Evolutionary conservation across 1,140 invertebrate genomes (phyloP).

Genomic region (Spodoptera frugiperda): DNA sequence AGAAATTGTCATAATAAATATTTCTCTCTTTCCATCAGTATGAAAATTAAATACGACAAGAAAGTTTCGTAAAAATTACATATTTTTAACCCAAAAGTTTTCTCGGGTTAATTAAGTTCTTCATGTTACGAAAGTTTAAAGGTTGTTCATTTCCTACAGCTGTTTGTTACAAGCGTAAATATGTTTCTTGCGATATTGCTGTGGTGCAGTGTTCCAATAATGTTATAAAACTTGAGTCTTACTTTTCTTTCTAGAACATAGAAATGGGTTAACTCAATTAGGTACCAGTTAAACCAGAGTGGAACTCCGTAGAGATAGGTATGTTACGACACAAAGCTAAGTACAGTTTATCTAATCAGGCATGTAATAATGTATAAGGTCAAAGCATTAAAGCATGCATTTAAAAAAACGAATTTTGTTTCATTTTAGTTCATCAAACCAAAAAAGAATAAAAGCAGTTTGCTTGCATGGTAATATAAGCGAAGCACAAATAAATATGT

Average conservation of each 20-base stretch:
- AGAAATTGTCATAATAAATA: constrained; percentile 38
- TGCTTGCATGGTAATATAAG: too few species aligned
- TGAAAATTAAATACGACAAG: constrained; percentile 31
- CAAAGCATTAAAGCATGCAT: too few species aligned
- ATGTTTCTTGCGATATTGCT: constrained; percentile 5
- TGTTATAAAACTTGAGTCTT: background rate
- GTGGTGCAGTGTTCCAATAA: background rate
- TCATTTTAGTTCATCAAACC: too few species aligned
- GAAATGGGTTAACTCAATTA: too few species aligned
- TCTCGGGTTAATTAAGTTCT: constrained; percentile 42
- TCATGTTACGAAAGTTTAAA: constrained; percentile 38
- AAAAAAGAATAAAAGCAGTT: too few species aligned
- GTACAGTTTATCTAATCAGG: too few species aligned
- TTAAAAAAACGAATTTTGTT: too few species aligned
- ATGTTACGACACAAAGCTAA: too few species aligned
- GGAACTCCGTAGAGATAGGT: too few species aligned
- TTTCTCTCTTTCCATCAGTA: constrained; percentile 13
- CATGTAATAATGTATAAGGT: too few species aligned
- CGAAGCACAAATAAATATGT: too few species aligned
- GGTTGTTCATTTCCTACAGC: constrained; percentile 38
- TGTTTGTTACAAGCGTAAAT: constrained; percentile 18
- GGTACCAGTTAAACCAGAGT: too few species aligned
- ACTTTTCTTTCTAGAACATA: background rate
- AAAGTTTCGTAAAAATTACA: constrained; percentile 34
- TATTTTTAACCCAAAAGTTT: constrained; percentile 31